phyloP scores from a whole-genome alignment of 2,888 invertebrate genomes.

The Aradus depressus region DNA sequence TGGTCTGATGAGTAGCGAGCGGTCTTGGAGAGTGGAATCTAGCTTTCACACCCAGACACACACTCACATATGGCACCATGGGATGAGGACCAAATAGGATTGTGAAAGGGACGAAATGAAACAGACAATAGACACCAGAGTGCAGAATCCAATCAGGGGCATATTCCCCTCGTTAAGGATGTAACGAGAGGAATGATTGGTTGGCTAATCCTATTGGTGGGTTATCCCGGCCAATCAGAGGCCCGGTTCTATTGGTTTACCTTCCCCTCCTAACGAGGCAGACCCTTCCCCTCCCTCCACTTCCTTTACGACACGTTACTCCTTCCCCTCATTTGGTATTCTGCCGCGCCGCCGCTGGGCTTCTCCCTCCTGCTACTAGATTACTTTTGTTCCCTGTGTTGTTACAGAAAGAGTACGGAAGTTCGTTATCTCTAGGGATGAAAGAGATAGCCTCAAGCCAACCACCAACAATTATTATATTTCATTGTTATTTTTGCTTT shows the following conservation, averaged over 20 bases:
- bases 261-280: slow-evolving; percentile 11
- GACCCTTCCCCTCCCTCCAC: slow-evolving; percentile 3
- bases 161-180: slow-evolving; percentile 13
- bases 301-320: not conserved
- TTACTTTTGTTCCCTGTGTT: not conserved
- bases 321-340: slow-evolving; percentile 2
- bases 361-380: slow-evolving; percentile 3
- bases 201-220: slow-evolving; percentile 10
- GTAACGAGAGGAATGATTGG: slow-evolving; percentile 18
- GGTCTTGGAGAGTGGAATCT: no score
- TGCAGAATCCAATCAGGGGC: slow-evolving; percentile 10
- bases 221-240: slow-evolving; percentile 16
- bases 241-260: slow-evolving; percentile 15
- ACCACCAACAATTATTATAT: no score
- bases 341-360: not conserved
- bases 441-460: no score
- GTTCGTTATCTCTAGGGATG: no score
- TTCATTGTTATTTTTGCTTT: no score
- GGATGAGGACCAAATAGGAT: no score
- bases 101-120: no score
- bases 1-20: no score
- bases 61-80: no score
- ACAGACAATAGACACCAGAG: no score
- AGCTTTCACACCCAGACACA: no score
- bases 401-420: slow-evolving; percentile 1